Evolutionary conservation across 2,888 invertebrate genomes (phyloP).

Genomic region (Troglohyphantes excavatus): DNA sequence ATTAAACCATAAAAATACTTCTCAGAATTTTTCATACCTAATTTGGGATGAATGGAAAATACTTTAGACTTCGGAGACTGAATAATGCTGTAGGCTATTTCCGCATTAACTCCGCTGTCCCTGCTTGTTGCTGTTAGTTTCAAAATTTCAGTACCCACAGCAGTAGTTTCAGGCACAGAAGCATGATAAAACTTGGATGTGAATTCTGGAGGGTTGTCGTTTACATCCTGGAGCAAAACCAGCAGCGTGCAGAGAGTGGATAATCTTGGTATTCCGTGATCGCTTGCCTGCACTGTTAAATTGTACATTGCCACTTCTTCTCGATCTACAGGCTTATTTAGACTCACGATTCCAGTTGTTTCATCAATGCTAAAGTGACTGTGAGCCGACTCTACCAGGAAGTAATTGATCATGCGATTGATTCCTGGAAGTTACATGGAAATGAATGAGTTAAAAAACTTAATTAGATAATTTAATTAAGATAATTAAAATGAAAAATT

Average conservation of each 20-base stretch:
- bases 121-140: conserved; percentile 94
- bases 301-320: conserved; percentile 93
- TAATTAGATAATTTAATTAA: not conserved
- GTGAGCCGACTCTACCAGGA: conserved; percentile 88
- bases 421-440: conserved; percentile 84
- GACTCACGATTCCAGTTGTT: conserved; percentile 92
- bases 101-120: conserved; percentile 96
- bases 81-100: conserved; percentile 92
- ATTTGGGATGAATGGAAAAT: conserved; percentile 89
- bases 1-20: too few relatives aligned
- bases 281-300: conserved; percentile 90
- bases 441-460: not conserved
- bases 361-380: conserved; percentile 90
- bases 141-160: conserved; percentile 90
- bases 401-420: conserved; percentile 92
- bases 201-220: conserved; percentile 97
- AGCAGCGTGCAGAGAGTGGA: conserved; percentile 87
- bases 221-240: conserved; percentile 94
- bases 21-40: conserved; percentile 82
- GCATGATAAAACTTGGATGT: conserved; percentile 90
- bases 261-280: conserved; percentile 90
- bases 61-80: conserved; percentile 94
- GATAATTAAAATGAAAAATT: not conserved
- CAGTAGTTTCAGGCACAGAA: conserved; percentile 88
- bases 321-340: conserved; percentile 92